Evolutionary conservation across 2,888 invertebrate genomes (phyloP).

Genomic region (Rhamnusium bicolor): DNA sequence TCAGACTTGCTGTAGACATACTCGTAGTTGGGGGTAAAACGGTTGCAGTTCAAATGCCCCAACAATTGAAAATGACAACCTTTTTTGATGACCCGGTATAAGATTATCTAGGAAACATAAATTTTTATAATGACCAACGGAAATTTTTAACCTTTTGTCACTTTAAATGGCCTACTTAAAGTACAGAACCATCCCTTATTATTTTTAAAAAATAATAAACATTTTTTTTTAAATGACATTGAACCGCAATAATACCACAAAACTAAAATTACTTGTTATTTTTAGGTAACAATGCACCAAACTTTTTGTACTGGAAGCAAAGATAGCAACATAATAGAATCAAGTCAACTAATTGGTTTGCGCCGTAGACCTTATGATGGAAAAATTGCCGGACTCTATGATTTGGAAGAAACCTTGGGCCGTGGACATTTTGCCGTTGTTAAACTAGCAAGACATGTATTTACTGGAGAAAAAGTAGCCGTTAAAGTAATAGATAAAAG

Average conservation of each 20-base stretch:
- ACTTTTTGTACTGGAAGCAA: conserved; percentile 11
- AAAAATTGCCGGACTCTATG: conserved; percentile 97
- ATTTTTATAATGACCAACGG: too few relatives aligned
- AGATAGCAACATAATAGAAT: neutral
- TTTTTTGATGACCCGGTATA: too few relatives aligned
- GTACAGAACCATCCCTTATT: too few relatives aligned
- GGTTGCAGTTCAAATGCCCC: too few relatives aligned
- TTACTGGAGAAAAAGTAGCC: conserved; percentile 98
- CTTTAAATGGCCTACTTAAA: too few relatives aligned
- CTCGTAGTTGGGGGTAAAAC: too few relatives aligned
- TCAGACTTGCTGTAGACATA: too few relatives aligned
- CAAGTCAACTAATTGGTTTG: neutral
- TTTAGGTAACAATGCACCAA: conserved; percentile 12
- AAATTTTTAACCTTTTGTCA: too few relatives aligned
- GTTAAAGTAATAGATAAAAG: conserved; percentile 99
- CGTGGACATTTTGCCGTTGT: conserved; percentile 99
- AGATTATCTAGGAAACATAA: too few relatives aligned
- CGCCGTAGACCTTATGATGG: conserved; percentile 76
- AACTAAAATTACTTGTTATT: neutral
- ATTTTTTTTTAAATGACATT: too few relatives aligned
- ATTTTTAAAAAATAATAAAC: too few relatives aligned
- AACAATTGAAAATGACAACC: too few relatives aligned
- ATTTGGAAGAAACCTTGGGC: conserved; percentile 97
- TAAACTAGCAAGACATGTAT: conserved; percentile 97
- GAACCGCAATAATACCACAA: neutral